A percentile compares a stretch with the other conserved stretches of the same genome.
Conservation (phyloP, 1,140 invertebrate genomes). For the Zophobas atratus region DNA sequence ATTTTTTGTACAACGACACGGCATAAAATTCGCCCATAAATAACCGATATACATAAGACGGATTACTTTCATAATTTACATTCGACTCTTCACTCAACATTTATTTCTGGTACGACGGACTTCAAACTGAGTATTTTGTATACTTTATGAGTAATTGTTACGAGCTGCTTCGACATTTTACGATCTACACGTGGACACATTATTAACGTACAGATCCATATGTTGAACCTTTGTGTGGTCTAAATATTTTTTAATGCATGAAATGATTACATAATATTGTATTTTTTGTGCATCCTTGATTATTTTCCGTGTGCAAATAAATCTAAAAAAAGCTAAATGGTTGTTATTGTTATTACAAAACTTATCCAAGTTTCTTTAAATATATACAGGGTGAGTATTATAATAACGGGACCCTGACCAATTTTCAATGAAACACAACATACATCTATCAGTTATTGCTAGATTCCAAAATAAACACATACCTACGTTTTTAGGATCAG, state of each 20-base stretch:
- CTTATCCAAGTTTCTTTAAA: no score
- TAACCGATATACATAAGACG: constrained; percentile 16
- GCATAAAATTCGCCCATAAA: constrained; percentile 15
- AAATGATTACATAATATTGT: background rate
- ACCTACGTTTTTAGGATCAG: no score
- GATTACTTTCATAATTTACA: constrained; percentile 21
- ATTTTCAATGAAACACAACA: no score
- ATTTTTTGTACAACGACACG: background rate
- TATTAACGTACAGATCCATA: constrained; percentile 25
- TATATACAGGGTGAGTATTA: no score
- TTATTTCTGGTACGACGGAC: constrained; percentile 26
- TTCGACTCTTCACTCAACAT: constrained; percentile 31
- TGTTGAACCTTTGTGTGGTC: constrained; percentile 39
- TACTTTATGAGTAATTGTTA: constrained; percentile 48
- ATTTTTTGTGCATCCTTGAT: no score
- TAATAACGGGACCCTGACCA: no score
- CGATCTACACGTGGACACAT: constrained; percentile 45
- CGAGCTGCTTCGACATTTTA: constrained; percentile 42
- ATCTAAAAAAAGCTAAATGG: background rate
- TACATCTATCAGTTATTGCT: no score
- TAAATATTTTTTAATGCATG: constrained; percentile 32
- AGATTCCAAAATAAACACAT: no score
- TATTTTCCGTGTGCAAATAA: background rate
- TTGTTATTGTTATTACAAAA: no score
- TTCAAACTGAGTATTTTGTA: constrained; percentile 41